Evolutionary conservation across 2,113 vertebrate genomes (phyloP).

Genomic region (Myocastor coypus): DNA sequence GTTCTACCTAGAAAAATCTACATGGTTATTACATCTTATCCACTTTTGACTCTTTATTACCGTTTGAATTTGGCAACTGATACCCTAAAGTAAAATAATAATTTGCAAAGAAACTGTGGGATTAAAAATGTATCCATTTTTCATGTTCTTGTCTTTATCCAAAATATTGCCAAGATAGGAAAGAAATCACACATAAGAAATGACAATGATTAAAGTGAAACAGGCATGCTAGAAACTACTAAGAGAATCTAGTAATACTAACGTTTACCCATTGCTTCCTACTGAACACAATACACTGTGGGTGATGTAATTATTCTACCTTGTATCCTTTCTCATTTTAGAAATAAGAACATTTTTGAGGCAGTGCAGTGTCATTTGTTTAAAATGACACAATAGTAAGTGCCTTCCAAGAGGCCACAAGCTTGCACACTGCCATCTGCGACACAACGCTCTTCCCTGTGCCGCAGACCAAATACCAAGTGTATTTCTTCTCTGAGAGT

Average conservation of each 20-base stretch:
- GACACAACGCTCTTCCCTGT: background rate
- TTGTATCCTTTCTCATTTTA: background rate
- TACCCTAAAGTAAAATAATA: background rate
- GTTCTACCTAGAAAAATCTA: background rate
- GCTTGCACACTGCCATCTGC: fast-evolving
- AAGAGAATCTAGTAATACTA: background rate
- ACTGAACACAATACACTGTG: background rate
- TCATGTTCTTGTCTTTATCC: background rate
- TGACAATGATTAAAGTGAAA: background rate
- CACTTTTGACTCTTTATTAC: constrained; percentile 7
- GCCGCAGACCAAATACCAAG: background rate
- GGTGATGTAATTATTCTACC: background rate
- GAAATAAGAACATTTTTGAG: background rate
- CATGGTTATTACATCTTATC: background rate
- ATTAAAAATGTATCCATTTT: background rate
- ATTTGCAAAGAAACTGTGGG: constrained; percentile 12
- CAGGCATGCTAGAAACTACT: background rate
- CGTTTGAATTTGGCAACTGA: background rate
- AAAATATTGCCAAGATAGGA: background rate
- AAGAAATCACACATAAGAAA: background rate
- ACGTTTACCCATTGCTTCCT: constrained; percentile 7
- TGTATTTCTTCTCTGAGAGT: background rate
- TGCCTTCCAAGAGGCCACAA: background rate
- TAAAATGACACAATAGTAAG: background rate
- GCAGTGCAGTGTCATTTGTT: background rate